phyloP scores from a whole-genome alignment of 2,113 vertebrate species.

The Xiphias gladius region DNA sequence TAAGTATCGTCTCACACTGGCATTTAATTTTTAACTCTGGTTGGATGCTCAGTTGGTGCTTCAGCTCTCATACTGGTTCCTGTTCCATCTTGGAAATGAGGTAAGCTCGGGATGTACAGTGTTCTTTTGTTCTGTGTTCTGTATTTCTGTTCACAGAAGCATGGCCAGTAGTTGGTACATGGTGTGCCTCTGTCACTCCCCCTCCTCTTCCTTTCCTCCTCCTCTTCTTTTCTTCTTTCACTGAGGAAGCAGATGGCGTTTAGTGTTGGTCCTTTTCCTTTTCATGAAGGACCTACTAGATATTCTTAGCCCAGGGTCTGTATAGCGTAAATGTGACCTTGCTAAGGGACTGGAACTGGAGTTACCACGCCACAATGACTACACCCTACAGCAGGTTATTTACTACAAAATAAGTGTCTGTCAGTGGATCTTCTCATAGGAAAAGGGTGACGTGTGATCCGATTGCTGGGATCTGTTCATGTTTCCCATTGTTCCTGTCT shows the following conservation, averaged over 20 bases:
- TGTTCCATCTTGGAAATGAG: slow-evolving; percentile 52
- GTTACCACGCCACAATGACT: slow-evolving; percentile 34
- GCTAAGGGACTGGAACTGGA: slow-evolving; percentile 57
- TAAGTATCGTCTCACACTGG: not conserved
- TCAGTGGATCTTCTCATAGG: slow-evolving; percentile 22
- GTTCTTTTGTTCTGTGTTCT: slow-evolving; percentile 70
- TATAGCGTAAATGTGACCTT: slow-evolving; percentile 73
- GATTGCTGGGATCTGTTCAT: slow-evolving; percentile 37
- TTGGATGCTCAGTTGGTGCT: slow-evolving; percentile 17
- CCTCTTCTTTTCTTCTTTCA: slow-evolving; percentile 74
- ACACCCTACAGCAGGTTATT: slow-evolving; percentile 38
- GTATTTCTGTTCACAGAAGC: slow-evolving; percentile 64
- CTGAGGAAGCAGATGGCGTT: slow-evolving; percentile 80
- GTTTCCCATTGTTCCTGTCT: slow-evolving; percentile 49
- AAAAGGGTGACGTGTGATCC: not conserved
- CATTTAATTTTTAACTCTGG: slow-evolving; percentile 5
- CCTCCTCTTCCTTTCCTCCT: slow-evolving; percentile 68
- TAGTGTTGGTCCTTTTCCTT: slow-evolving; percentile 76
- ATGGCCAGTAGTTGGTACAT: slow-evolving; percentile 77
- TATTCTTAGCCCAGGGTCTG: slow-evolving; percentile 71
- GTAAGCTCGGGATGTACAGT: slow-evolving; percentile 8
- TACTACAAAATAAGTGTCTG: slow-evolving; percentile 25
- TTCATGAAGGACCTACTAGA: slow-evolving; percentile 68
- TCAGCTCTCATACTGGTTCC: slow-evolving; percentile 40
- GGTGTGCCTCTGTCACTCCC: slow-evolving; percentile 73